A percentile compares a stretch with the other conserved stretches of the same genome.
These are phyloP conservation scores for Eucidaris tribuloides DNA, from an alignment of 35 echinoderm and acorn worm genomes.

Conservation along the genomic window DNA sequence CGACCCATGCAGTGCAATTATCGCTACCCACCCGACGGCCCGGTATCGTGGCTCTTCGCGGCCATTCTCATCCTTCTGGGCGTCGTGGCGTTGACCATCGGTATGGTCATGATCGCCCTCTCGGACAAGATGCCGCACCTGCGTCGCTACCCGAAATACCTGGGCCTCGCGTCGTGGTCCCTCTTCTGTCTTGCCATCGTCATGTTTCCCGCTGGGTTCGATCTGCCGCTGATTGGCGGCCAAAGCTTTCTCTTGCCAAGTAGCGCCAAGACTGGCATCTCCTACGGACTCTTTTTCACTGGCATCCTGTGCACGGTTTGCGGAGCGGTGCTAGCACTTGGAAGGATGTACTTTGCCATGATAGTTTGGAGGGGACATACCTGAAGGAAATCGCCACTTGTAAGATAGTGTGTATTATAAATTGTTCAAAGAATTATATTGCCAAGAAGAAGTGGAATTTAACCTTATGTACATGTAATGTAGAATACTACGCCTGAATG, in stretches of 20 bases:
- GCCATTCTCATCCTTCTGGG: constrained; percentile 72
- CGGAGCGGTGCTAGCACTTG: constrained; percentile 77
- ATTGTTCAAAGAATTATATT: no score
- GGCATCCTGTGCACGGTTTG: constrained; percentile 82
- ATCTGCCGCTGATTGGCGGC: constrained; percentile 89
- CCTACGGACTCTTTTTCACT: constrained; percentile 88
- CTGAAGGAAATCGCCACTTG: not conserved
- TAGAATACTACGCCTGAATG: no score
- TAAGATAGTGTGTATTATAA: no score
- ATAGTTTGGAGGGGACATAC: constrained; percentile 68
- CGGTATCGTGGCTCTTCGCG: constrained; percentile 76
- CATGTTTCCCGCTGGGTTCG: constrained; percentile 87
- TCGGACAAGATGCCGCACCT: constrained; percentile 66
- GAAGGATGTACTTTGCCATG: constrained; percentile 92
- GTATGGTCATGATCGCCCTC: constrained; percentile 65
- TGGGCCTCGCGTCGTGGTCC: constrained; percentile 73
- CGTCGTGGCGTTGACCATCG: constrained; percentile 57
- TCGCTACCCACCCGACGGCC: constrained; percentile 47
- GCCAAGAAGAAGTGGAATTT: no score
- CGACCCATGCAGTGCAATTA: constrained; percentile 59
- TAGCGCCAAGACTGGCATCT: constrained; percentile 88
- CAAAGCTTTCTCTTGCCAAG: constrained; percentile 79
- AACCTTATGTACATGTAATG: no score
- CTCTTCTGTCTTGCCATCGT: constrained; percentile 93
- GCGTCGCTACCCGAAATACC: constrained; percentile 83